Evolutionary conservation across 1,140 invertebrate species (phyloP).

Genomic region (Hydropsyche tenuis): DNA sequence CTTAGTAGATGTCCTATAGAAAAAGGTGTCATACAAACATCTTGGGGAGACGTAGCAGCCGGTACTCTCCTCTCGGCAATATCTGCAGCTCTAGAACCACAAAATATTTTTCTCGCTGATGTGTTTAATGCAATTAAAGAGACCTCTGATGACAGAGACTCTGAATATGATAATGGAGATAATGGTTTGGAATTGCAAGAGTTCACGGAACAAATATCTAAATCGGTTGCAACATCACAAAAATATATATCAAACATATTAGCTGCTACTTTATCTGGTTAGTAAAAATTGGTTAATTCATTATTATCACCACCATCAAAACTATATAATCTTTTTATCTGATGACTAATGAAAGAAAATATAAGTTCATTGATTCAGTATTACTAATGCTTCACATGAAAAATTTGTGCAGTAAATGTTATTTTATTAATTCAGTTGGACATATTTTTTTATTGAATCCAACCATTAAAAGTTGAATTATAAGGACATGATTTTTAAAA

Average conservation of each 20-base stretch:
- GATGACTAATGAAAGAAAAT: too few species aligned
- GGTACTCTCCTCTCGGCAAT: conserved; percentile 66
- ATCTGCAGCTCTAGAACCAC: conserved; percentile 65
- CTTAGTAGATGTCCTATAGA: conserved; percentile 66
- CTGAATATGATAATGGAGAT: neutral
- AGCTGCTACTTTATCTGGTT: conserved; percentile 45
- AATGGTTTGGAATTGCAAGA: conserved; percentile 14
- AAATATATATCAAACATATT: conserved; percentile 44
- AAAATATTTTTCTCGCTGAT: conserved; percentile 55
- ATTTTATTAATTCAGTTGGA: too few species aligned
- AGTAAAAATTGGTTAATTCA: neutral
- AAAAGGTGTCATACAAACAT: conserved; percentile 65
- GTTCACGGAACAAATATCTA: conserved; percentile 30
- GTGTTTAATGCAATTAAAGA: neutral
- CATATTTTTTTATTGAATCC: too few species aligned
- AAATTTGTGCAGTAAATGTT: too few species aligned
- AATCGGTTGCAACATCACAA: conserved; percentile 32
- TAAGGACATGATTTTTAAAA: too few species aligned
- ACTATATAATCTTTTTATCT: too few species aligned
- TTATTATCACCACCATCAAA: too few species aligned
- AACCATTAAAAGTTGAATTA: too few species aligned
- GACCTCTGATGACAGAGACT: neutral
- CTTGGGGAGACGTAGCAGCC: conserved; percentile 65
- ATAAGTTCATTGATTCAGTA: too few species aligned
- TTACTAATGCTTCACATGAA: too few species aligned